Evolutionary conservation across 2,888 invertebrate genomes (phyloP).

Genomic region (Idaea dimidiata): DNA sequence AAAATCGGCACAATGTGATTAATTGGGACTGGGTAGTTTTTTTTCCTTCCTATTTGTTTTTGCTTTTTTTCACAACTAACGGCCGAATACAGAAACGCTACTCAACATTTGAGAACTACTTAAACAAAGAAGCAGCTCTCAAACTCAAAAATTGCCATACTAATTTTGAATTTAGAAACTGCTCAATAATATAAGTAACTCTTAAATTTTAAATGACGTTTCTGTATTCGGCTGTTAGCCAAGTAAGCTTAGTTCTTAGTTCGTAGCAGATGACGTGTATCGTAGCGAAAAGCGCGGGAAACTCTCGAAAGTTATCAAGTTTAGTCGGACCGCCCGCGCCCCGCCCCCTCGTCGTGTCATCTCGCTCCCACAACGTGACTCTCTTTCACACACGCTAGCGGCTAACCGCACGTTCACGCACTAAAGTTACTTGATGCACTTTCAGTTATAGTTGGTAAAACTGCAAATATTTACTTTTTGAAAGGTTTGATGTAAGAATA

Average conservation of each 20-base stretch:
- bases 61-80: no score
- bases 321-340: conserved; percentile 54
- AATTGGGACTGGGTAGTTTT: no score
- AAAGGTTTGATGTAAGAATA: conserved; percentile 14
- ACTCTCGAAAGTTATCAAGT: conserved; percentile 61
- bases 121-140: no score
- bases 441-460: conserved; percentile 26
- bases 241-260: conserved; percentile 4
- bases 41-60: no score
- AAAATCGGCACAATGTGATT: no score
- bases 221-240: no score
- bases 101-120: no score
- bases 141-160: no score
- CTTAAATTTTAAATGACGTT: no score
- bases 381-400: conserved; percentile 58
- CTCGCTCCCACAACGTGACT: conserved; percentile 38
- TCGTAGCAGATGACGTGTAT: conserved; percentile 15
- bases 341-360: conserved; percentile 46
- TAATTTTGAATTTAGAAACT: no score
- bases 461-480: conserved; percentile 15
- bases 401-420: conserved; percentile 63
- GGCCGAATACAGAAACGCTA: no score
- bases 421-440: conserved; percentile 28
- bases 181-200: no score
- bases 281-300: conserved; percentile 66